phyloP scores from a whole-genome alignment of 2,888 invertebrate species.

The Noctua pronuba region DNA sequence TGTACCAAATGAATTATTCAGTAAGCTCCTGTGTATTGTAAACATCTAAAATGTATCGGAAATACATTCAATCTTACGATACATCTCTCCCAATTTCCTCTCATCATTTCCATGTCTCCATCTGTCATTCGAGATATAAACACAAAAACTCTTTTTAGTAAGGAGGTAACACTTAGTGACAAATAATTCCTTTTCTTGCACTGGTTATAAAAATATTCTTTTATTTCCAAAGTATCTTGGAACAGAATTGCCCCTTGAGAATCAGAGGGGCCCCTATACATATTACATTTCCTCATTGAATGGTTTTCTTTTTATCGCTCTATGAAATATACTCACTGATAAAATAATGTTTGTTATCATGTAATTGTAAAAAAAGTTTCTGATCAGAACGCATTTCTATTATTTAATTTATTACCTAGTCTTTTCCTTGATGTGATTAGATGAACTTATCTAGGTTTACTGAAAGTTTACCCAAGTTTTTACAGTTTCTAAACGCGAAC shows the following conservation, averaged over 20 bases:
- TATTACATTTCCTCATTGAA: conserved; percentile 16
- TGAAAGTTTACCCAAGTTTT: not conserved
- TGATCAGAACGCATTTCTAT: not conserved
- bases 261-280: conserved; percentile 5
- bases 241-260: not conserved
- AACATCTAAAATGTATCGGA: conserved; percentile 11
- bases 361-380: not conserved
- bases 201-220: conserved; percentile 8
- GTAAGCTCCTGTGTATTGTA: not conserved
- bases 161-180: not conserved
- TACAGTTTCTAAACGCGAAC: not conserved
- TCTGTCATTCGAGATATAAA: conserved; percentile 11
- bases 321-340: not conserved
- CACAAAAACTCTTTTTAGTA: not conserved
- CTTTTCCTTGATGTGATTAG: not conserved
- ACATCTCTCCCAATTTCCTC: conserved; percentile 13
- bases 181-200: not conserved
- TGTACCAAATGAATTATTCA: conserved; percentile 7
- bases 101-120: not conserved
- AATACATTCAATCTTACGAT: conserved; percentile 23
- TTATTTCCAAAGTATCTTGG: conserved; percentile 8
- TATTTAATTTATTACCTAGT: not conserved
- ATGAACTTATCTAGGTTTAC: not conserved
- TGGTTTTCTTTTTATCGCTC: conserved; percentile 21
- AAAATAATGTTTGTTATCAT: not conserved